A percentile compares a stretch with the other conserved stretches of the same genome.
Evolutionary conservation across 2,113 vertebrate genomes (phyloP).

Genomic region (Girardinichthys multiradiatus): DNA sequence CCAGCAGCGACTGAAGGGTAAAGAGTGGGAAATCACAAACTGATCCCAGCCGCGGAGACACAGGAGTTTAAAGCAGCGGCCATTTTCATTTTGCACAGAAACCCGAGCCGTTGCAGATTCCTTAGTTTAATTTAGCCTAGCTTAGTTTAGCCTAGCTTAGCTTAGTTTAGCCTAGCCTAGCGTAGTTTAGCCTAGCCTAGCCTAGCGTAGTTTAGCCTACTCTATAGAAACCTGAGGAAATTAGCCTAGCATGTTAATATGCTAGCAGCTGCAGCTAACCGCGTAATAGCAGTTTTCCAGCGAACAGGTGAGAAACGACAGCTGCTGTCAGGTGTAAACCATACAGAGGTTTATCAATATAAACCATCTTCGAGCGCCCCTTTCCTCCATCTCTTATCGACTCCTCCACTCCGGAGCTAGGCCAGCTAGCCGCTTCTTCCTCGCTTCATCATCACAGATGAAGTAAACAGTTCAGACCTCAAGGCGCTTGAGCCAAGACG

Average conservation of each 20-base stretch:
- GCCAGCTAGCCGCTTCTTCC: slow-evolving; percentile 53
- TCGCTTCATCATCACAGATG: slow-evolving; percentile 50
- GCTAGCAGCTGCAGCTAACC: slow-evolving; percentile 14
- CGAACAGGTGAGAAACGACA: not conserved
- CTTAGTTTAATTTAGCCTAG: slow-evolving; percentile 21
- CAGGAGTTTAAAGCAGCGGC: not conserved
- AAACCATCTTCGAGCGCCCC: not conserved
- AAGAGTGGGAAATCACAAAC: not conserved
- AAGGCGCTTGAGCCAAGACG: not conserved
- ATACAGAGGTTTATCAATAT: not conserved
- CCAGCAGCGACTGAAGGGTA: not conserved
- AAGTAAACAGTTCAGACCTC: slow-evolving; percentile 43
- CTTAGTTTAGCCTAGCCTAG: slow-evolving; percentile 23
- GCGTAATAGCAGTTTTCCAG: slow-evolving; percentile 11
- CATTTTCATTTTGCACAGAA: slow-evolving; percentile 34
- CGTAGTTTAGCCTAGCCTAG: slow-evolving; percentile 31
- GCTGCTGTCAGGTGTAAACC: not conserved
- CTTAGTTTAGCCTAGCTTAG: slow-evolving; percentile 33
- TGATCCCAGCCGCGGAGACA: not conserved
- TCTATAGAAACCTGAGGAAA: too few relatives aligned
- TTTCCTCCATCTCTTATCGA: slow-evolving; percentile 25
- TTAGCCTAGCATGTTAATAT: slow-evolving; percentile 20
- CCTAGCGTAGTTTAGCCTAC: slow-evolving; percentile 32
- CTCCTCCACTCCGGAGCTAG: slow-evolving; percentile 41
- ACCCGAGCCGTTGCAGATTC: slow-evolving; percentile 15